A percentile compares a stretch with the other conserved stretches of the same genome.
Evolutionary conservation across 2,888 invertebrate species (phyloP).

Genomic region (Trichacis sp.): DNA sequence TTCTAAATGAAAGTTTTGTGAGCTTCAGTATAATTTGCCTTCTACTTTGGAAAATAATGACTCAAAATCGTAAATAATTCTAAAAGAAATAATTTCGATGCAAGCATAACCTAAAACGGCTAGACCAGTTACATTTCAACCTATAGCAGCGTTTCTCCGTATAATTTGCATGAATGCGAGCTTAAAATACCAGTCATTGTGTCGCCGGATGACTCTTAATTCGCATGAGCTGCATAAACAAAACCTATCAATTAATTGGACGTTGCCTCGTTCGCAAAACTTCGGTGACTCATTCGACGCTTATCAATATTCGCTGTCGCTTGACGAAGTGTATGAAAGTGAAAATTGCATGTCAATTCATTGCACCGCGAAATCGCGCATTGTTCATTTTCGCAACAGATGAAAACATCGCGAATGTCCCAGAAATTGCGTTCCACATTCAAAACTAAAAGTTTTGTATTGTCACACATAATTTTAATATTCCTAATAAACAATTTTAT

Average conservation of each 20-base stretch:
- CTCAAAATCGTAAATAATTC: too few species aligned
- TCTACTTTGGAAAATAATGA: too few species aligned
- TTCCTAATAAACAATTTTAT: too few species aligned
- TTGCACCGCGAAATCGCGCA: background rate
- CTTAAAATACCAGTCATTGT: conserved; percentile 44
- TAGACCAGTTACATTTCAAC: conserved; percentile 54
- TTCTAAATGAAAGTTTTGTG: too few species aligned
- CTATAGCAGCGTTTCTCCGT: too few species aligned
- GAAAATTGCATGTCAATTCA: background rate
- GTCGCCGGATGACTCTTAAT: conserved; percentile 29
- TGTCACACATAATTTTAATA: too few species aligned
- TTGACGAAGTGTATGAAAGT: background rate
- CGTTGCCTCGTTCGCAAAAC: conserved; percentile 22
- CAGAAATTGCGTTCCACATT: too few species aligned
- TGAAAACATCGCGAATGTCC: too few species aligned
- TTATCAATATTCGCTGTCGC: conserved; percentile 19
- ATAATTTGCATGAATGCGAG: conserved; percentile 63
- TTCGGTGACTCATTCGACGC: conserved; percentile 8
- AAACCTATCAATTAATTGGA: conserved; percentile 26
- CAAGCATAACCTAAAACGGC: background rate
- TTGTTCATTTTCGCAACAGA: background rate
- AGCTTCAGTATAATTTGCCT: too few species aligned
- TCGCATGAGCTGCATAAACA: conserved; percentile 26
- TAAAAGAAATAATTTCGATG: background rate
- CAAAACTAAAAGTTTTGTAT: too few species aligned